phyloP scores from a whole-genome alignment of 2,888 invertebrate species.

The Cantharis flavilabris region DNA sequence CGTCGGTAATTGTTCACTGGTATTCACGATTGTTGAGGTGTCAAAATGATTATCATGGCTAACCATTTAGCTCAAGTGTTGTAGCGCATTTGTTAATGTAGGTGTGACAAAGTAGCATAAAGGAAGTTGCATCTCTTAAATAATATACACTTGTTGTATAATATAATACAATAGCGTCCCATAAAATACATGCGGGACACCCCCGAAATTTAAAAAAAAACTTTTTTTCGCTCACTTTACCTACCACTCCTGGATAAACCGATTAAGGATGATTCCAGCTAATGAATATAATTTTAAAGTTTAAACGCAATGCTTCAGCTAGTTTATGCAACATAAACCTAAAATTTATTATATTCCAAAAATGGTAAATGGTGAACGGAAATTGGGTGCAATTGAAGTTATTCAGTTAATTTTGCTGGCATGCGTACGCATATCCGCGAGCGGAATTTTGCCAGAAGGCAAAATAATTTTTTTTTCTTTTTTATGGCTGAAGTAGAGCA shows the following conservation, averaged over 20 bases:
- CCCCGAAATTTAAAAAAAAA: too few relatives aligned
- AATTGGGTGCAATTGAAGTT: too few relatives aligned
- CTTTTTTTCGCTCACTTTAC: too few relatives aligned
- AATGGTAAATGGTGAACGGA: too few relatives aligned
- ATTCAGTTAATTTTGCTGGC: neutral
- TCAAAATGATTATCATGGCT: slow-evolving; percentile 35
- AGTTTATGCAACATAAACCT: too few relatives aligned
- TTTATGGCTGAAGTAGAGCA: neutral
- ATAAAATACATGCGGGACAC: too few relatives aligned
- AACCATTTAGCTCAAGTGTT: slow-evolving; percentile 33
- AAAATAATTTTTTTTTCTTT: neutral
- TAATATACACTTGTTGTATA: slow-evolving; percentile 8
- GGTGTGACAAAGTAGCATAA: neutral
- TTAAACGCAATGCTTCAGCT: too few relatives aligned
- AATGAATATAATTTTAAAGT: too few relatives aligned
- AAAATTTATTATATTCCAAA: too few relatives aligned
- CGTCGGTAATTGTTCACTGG: slow-evolving; percentile 34
- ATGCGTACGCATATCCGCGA: neutral
- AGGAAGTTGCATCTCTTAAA: neutral
- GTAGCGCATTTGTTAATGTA: slow-evolving; percentile 5
- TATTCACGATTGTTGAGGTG: slow-evolving; percentile 37
- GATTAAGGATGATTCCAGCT: too few relatives aligned
- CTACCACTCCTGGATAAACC: too few relatives aligned
- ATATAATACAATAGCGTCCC: slow-evolving; percentile 14
- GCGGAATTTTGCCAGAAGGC: neutral